Percentiles rank a stretch among this genome's conserved stretches.
phyloP scores from a whole-genome alignment of 2,113 vertebrate species.

The Caloenas nicobarica region DNA sequence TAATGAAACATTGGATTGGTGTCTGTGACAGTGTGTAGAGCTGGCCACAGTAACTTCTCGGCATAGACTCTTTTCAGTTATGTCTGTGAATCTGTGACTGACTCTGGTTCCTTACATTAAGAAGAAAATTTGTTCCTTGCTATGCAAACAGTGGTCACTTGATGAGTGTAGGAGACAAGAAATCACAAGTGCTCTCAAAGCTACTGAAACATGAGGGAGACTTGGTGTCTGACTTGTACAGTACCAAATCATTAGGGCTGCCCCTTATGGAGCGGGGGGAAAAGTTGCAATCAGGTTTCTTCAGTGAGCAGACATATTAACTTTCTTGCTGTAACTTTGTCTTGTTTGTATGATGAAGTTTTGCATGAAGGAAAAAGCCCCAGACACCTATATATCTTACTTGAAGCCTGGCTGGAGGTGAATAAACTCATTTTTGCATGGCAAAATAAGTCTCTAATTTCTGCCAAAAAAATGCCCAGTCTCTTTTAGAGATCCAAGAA shows the following conservation, averaged over 20 bases:
- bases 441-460: background rate
- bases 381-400: constrained; percentile 24
- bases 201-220: background rate
- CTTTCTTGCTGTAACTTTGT: background rate
- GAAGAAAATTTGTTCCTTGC: background rate
- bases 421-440: constrained; percentile 28
- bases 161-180: background rate
- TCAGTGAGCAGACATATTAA: background rate
- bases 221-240: background rate
- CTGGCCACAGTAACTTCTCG: background rate
- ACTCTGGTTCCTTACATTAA: background rate
- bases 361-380: background rate
- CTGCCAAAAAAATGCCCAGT: constrained; percentile 36
- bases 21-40: background rate
- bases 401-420: constrained; percentile 1
- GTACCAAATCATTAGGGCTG: background rate
- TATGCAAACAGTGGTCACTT: background rate
- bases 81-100: background rate
- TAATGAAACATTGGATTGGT: background rate
- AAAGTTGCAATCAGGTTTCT: background rate
- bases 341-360: constrained; percentile 11
- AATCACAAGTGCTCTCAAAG: background rate
- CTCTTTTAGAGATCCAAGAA: background rate
- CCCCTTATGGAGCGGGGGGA: background rate
- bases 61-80: background rate